phyloP scores from a whole-genome alignment of 1,140 invertebrate species.

The Sinonovacula constricta region DNA sequence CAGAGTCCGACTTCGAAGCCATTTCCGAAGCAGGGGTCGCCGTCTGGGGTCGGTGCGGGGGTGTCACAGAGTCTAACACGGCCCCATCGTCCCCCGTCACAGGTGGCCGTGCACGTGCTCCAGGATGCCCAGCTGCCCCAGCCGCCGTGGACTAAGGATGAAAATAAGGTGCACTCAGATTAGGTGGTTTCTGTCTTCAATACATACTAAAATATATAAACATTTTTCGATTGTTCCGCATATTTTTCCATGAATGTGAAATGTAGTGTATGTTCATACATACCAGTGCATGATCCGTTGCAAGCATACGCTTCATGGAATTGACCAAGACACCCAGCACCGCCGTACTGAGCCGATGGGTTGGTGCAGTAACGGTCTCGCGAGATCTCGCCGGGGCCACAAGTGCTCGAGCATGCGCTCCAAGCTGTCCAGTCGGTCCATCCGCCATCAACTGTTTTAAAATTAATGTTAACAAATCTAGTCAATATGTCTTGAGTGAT shows the following conservation, averaged over 20 bases:
- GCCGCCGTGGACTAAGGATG: background rate
- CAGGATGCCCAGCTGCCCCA: background rate
- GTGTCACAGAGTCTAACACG: background rate
- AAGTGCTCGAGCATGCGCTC: background rate
- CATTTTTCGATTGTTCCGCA: no score
- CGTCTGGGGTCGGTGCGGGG: background rate
- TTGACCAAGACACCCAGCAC: background rate
- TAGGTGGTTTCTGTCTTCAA: no score
- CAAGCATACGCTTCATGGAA: background rate
- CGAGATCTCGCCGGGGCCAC: background rate
- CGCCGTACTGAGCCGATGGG: background rate
- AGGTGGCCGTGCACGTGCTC: background rate
- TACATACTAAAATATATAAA: no score
- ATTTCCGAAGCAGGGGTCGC: background rate
- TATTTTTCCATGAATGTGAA: no score
- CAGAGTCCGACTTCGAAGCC: background rate
- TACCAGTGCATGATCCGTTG: background rate
- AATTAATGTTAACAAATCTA: background rate
- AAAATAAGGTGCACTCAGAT: no score
- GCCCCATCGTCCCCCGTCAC: background rate
- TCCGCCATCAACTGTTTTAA: constrained; percentile 19
- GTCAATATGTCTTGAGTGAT: no score
- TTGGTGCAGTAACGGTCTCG: constrained; percentile 8
- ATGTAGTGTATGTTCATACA: no score
- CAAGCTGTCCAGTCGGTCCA: constrained; percentile 29